Conservation (phyloP, 2,888 invertebrate species). For the Seladonia tumulorum region DNA sequence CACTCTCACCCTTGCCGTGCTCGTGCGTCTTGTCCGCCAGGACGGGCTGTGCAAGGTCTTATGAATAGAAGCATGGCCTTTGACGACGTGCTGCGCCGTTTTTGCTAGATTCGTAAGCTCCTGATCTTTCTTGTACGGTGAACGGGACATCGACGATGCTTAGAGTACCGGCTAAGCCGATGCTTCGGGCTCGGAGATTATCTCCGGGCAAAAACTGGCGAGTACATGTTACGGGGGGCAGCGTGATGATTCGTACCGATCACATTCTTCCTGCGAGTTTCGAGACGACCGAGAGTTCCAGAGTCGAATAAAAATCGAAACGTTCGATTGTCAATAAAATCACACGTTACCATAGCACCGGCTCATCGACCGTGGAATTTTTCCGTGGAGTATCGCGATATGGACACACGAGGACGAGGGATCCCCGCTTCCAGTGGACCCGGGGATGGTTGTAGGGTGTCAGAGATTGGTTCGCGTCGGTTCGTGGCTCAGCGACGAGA, state of each 20-base stretch:
- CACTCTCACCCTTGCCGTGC: too few relatives aligned
- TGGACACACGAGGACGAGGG: constrained; percentile 34
- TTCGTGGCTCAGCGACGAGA: constrained; percentile 70
- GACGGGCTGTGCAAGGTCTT: not conserved
- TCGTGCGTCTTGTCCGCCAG: not conserved
- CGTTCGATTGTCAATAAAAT: not conserved
- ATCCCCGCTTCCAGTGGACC: not conserved
- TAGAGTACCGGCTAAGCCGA: not conserved
- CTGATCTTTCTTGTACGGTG: not conserved
- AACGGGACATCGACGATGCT: constrained; percentile 11
- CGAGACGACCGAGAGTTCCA: not conserved
- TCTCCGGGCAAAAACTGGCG: not conserved
- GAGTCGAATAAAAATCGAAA: not conserved
- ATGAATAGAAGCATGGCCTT: constrained; percentile 14
- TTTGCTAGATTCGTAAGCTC: not conserved
- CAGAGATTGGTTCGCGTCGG: constrained; percentile 70
- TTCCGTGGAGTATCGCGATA: not conserved
- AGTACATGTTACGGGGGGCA: not conserved
- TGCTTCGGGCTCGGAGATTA: not conserved
- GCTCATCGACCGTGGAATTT: not conserved
- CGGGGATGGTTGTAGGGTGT: constrained; percentile 33
- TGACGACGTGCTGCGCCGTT: not conserved
- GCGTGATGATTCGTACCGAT: not conserved
- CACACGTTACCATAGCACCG: not conserved
- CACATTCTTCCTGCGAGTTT: too few relatives aligned